phyloP scores from a whole-genome alignment of 2,113 vertebrate species.

The Cathartes aura region DNA sequence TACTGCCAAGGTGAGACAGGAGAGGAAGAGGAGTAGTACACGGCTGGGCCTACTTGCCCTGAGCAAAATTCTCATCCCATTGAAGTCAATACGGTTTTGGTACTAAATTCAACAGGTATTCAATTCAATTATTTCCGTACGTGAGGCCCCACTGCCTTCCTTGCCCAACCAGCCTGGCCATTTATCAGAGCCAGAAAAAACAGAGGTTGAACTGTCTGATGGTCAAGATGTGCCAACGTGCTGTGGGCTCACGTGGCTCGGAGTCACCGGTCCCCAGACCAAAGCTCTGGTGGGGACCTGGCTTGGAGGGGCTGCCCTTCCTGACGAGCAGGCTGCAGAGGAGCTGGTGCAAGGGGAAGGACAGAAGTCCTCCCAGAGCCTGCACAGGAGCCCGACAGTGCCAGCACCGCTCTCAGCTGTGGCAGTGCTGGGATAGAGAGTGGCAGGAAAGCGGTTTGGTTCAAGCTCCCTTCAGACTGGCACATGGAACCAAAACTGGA shows the following conservation, averaged over 20 bases:
- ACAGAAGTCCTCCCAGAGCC: not conserved
- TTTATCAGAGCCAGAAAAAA: not conserved
- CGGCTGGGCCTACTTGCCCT: not conserved
- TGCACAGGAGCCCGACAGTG: fast-evolving
- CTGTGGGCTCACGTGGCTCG: not conserved
- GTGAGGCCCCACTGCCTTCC: not conserved
- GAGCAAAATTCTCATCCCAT: not conserved
- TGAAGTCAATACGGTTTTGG: not conserved
- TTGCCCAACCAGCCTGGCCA: not conserved
- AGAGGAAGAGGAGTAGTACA: not conserved
- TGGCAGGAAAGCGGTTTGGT: not conserved
- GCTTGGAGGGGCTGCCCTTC: not conserved
- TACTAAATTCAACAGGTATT: not conserved
- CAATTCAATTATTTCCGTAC: not conserved
- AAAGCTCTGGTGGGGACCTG: not conserved
- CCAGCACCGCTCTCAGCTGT: fast-evolving
- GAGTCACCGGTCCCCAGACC: not conserved
- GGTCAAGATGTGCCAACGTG: fast-evolving
- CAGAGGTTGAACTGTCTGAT: not conserved
- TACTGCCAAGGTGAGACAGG: constrained; percentile 55
- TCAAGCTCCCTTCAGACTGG: not conserved
- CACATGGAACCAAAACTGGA: not conserved
- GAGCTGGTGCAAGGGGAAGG: not conserved
- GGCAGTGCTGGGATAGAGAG: not conserved
- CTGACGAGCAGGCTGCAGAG: not conserved